These are phyloP conservation scores for Tetragonisca angustula DNA, from an alignment of 2,888 invertebrate genomes.

Conservation along the genomic window DNA sequence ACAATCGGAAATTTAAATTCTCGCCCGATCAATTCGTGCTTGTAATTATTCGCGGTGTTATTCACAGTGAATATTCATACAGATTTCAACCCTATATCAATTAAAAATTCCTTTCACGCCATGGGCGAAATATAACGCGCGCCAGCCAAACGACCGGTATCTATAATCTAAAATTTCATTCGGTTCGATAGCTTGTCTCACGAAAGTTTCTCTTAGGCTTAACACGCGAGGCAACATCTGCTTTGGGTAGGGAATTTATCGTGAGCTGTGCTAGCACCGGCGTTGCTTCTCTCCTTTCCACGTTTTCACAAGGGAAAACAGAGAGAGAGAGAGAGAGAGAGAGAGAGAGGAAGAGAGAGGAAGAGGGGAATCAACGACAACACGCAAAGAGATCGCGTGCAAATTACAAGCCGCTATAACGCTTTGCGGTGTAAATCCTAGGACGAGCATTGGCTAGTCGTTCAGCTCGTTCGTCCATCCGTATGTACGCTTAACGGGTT, in stretches of 20 bases:
- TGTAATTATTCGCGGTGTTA: too few relatives aligned
- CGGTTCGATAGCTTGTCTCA: background rate
- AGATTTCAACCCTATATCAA: too few relatives aligned
- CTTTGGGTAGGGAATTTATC: background rate
- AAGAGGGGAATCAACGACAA: slow-evolving; percentile 3
- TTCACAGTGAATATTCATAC: too few relatives aligned
- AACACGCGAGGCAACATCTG: background rate
- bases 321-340: too few relatives aligned
- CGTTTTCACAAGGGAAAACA: slow-evolving; percentile 1
- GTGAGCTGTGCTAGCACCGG: background rate
- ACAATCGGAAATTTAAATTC: too few relatives aligned
- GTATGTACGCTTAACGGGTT: slow-evolving; percentile 77
- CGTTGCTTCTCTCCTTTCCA: background rate
- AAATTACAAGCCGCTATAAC: slow-evolving; percentile 37
- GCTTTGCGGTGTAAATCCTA: slow-evolving; percentile 52
- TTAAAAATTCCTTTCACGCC: too few relatives aligned
- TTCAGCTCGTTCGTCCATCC: slow-evolving; percentile 59
- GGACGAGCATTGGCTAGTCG: slow-evolving; percentile 51
- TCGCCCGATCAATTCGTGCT: too few relatives aligned
- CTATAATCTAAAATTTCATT: slow-evolving; percentile 10
- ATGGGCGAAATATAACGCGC: background rate
- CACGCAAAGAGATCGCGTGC: slow-evolving; percentile 47
- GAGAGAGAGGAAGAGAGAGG: too few relatives aligned
- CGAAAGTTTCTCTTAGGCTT: background rate
- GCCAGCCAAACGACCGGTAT: background rate